phyloP scores from a whole-genome alignment of 2,888 invertebrate species.

The Erebia epiphron region DNA sequence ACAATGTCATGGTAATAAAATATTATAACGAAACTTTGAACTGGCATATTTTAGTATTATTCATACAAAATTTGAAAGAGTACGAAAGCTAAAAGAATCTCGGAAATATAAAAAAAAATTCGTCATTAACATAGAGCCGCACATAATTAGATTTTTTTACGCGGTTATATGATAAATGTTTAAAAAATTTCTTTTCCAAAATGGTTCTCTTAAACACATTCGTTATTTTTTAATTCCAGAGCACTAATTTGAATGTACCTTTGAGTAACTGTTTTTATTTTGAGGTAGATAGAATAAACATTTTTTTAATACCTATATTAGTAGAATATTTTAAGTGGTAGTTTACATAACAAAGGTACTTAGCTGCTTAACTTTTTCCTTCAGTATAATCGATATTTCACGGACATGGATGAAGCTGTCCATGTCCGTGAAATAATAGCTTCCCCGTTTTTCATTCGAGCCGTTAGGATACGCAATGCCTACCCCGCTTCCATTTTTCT shows the following conservation, averaged over 20 bases:
- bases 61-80: background rate
- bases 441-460: background rate
- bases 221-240: conserved; percentile 20
- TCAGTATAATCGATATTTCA: too few species aligned
- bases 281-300: too few species aligned
- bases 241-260: conserved; percentile 7
- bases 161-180: conserved; percentile 21
- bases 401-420: background rate
- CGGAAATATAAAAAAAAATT: conserved; percentile 11
- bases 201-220: conserved; percentile 21
- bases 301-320: too few species aligned
- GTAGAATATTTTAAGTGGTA: too few species aligned
- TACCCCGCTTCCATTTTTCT: background rate
- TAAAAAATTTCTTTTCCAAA: conserved; percentile 17
- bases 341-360: too few species aligned
- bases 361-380: too few species aligned
- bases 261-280: too few species aligned
- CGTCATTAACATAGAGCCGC: conserved; percentile 25
- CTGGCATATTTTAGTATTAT: background rate
- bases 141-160: conserved; percentile 25
- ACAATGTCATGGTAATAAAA: too few species aligned
- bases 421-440: too few species aligned
- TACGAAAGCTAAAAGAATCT: background rate
- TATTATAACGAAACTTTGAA: too few species aligned
- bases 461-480: background rate